Evolutionary conservation across 2,113 vertebrate genomes (phyloP).

Genomic region (Toxotes jaculatrix): DNA sequence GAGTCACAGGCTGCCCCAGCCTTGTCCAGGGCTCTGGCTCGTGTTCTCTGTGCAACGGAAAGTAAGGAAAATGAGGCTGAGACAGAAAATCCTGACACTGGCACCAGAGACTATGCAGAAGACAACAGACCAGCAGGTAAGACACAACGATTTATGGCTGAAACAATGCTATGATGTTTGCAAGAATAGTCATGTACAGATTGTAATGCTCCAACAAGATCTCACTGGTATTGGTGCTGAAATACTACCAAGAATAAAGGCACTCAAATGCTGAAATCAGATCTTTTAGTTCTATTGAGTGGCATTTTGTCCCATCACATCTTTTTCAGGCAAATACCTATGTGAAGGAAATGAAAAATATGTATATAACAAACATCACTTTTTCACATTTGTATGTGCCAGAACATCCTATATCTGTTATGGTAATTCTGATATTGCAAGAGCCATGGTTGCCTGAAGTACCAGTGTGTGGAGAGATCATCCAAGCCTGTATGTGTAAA

Average conservation of each 20-base stretch:
- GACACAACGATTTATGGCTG: background rate
- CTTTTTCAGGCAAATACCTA: background rate
- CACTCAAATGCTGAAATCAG: background rate
- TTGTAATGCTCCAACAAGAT: background rate
- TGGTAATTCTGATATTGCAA: background rate
- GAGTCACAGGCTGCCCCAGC: conserved; percentile 40
- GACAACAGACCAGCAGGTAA: conserved; percentile 58
- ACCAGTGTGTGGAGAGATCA: no score
- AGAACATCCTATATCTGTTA: background rate
- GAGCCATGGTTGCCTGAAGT: background rate
- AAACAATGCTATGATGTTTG: background rate
- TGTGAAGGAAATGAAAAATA: background rate
- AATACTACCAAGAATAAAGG: background rate
- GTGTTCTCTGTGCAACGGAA: conserved; percentile 78
- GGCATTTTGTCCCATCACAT: no score
- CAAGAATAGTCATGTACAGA: background rate
- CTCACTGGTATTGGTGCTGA: background rate
- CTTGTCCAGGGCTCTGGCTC: conserved; percentile 78
- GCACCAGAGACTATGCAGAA: conserved; percentile 5
- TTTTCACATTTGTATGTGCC: background rate
- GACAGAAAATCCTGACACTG: conserved; percentile 13
- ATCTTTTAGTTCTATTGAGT: background rate
- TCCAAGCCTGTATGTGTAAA: background rate
- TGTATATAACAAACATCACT: background rate
- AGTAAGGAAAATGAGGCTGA: conserved; percentile 77